Evolutionary conservation across 2,113 vertebrate genomes (phyloP), one percentile per base, ranked within the genome.

Genomic region (Aphyosemion australe): DNA sequence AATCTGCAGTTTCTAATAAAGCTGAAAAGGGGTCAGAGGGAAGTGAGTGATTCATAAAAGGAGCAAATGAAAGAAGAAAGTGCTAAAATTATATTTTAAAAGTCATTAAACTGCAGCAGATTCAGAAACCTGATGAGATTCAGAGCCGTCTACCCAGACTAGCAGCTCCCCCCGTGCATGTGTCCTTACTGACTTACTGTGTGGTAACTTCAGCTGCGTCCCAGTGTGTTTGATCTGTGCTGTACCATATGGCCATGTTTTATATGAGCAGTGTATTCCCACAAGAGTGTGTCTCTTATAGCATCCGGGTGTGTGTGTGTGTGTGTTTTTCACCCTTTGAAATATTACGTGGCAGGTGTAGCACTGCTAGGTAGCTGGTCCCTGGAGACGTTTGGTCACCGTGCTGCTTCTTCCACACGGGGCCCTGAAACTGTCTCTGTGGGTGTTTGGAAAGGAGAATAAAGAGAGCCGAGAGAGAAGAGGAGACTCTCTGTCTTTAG

Each of bases 321-420:
- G 4, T 7, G 34, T 6, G 82, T 82, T 83, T 61, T 65, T 69
- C 59, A 61, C 69, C 56, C 66, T 88, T 75, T 84, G 79, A 86
- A 80, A 82, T 67, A 72, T 65, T 60, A 77, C 49, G 70, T 78
- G 76, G 84, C 87, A 86, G 83, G 83, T 86, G 82, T 73, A 74
- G 58, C 64, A 42, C 69, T 61, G 68, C 73, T 68, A 21, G 83
- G 46, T 63, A 76, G 81, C 74, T 75, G 61, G 74, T 85, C 87
- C 88, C 86, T 39, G 46, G 82, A 79, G 86, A 79, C 63, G 49
- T 64, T 65, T 69, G 76, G 83, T 61, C 74, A 56, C 68, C 72
- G 69, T 65, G 78, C 72, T 62, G 75, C 67, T 56, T 63, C 64
- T 61, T 71, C 76, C 83, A 78, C 76, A 66, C 55, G 81, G 74